Conservation (phyloP, 2,888 invertebrate species). For the Calameuta idolon region DNA sequence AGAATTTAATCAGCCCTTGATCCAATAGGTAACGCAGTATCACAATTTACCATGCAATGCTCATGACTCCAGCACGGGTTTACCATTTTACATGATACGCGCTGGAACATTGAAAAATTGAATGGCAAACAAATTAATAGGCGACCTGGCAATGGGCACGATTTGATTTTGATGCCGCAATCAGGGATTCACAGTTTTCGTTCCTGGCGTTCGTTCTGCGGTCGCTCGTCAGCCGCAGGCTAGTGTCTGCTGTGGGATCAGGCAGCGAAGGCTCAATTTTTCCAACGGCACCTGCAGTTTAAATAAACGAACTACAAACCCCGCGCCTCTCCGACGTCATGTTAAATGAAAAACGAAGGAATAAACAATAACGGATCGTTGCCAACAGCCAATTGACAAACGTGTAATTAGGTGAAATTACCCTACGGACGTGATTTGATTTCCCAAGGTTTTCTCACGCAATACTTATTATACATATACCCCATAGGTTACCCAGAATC, state of each 20-base stretch:
- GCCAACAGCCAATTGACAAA: constrained; percentile 52
- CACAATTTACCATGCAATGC: neutral
- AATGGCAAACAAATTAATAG: constrained; percentile 47
- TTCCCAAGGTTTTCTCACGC: neutral
- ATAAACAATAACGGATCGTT: constrained; percentile 36
- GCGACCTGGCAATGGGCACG: constrained; percentile 48
- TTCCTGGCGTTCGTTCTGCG: constrained; percentile 51
- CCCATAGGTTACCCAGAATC: neutral
- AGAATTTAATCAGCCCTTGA: neutral
- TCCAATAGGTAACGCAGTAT: neutral
- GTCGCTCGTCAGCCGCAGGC: constrained; percentile 58
- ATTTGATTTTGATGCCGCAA: constrained; percentile 54
- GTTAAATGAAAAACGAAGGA: constrained; percentile 46
- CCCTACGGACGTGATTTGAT: constrained; percentile 25
- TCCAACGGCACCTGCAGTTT: constrained; percentile 52
- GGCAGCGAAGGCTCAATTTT: constrained; percentile 46
- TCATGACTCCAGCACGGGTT: neutral
- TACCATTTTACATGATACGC: constrained; percentile 18
- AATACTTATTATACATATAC: neutral
- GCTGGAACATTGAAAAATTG: constrained; percentile 33
- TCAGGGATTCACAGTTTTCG: constrained; percentile 50
- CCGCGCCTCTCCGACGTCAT: constrained; percentile 15
- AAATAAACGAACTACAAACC: constrained; percentile 53
- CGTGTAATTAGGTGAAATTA: constrained; percentile 48
- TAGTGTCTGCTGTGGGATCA: constrained; percentile 28